Evolutionary conservation across 2,888 invertebrate genomes (phyloP).

Genomic region (Lampropteryx suffumata): DNA sequence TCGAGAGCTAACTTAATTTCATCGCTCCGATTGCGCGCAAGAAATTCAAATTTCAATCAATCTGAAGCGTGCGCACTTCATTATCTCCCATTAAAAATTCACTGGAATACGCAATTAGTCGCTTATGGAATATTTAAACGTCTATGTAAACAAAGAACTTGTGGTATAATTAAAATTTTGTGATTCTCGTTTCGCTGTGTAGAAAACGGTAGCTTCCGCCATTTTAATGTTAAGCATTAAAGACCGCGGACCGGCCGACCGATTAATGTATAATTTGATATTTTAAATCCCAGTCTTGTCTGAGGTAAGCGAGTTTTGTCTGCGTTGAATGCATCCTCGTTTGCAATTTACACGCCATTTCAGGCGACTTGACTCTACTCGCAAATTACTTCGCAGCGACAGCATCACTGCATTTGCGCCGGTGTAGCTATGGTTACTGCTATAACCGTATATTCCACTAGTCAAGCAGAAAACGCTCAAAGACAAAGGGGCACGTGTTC

Average conservation of each 20-base stretch:
- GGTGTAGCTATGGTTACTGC: conserved; percentile 16
- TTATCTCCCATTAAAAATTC: conserved; percentile 78
- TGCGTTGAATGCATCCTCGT: conserved; percentile 68
- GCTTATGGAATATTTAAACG: conserved; percentile 73
- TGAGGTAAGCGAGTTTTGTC: conserved; percentile 60
- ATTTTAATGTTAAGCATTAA: conserved; percentile 71
- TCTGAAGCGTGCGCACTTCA: conserved; percentile 61
- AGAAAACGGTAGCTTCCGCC: conserved; percentile 68
- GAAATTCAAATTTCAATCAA: conserved; percentile 80
- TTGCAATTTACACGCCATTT: conserved; percentile 75
- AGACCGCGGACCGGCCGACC: conserved; percentile 56
- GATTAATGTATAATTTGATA: conserved; percentile 78
- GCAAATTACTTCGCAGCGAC: conserved; percentile 47
- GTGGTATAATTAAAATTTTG: conserved; percentile 72
- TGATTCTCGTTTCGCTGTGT: conserved; percentile 64
- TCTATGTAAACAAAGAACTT: conserved; percentile 68
- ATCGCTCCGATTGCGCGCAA: conserved; percentile 66
- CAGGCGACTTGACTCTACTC: conserved; percentile 55
- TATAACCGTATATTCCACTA: conserved; percentile 7
- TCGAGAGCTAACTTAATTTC: conserved; percentile 72
- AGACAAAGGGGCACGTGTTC: conserved; percentile 21
- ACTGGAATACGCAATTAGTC: conserved; percentile 70
- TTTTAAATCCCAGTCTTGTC: conserved; percentile 68
- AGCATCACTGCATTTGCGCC: conserved; percentile 38
- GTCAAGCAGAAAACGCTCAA: conserved; percentile 13